Conservation (phyloP, 2,113 vertebrate genomes). For the Castor canadensis region DNA sequence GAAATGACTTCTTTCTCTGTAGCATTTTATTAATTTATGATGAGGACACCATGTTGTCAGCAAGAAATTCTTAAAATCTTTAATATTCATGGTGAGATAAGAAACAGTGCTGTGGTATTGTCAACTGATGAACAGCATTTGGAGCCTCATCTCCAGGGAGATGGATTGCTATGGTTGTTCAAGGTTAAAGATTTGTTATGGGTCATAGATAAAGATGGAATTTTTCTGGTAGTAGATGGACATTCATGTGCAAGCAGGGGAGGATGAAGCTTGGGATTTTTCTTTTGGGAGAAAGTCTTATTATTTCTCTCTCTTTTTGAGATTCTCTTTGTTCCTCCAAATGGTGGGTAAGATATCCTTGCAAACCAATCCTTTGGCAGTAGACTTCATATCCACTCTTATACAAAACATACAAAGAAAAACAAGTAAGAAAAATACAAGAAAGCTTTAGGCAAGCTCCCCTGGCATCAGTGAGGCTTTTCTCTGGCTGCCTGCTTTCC, state of each 20-base stretch:
- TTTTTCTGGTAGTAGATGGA: background rate
- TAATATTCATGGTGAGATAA: background rate
- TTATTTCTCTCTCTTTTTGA: background rate
- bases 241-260: background rate
- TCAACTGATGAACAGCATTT: background rate
- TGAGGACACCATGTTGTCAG: background rate
- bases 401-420: background rate
- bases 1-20: background rate
- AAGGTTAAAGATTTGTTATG: background rate
- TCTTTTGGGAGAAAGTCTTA: background rate
- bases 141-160: background rate
- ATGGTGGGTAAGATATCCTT: background rate
- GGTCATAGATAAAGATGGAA: background rate
- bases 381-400: background rate
- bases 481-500: background rate
- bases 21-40: background rate
- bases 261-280: background rate
- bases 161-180: background rate
- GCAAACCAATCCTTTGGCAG: background rate
- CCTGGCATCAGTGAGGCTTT: background rate
- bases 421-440: background rate
- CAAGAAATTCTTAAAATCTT: background rate
- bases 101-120: background rate
- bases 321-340: background rate
- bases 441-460: background rate